Evolutionary conservation across 1,140 invertebrate genomes (phyloP), one percentile per base, ranked within the genome.

Genomic region (Ips typographus): DNA sequence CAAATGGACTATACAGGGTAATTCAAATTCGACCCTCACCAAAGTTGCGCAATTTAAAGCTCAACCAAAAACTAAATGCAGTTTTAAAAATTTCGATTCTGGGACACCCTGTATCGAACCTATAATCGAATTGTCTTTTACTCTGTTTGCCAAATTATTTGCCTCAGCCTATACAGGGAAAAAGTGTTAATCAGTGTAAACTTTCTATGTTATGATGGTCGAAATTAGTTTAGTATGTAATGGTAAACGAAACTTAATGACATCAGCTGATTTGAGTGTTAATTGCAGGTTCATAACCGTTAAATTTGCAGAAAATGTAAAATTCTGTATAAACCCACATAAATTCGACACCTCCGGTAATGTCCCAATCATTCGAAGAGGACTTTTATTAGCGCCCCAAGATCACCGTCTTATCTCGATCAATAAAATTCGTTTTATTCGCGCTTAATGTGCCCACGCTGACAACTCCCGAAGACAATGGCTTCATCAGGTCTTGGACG

Each of bases 361-460:
- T 6, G 44, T 22, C 44, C 6, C 6, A 8, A 49, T 49, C 44
- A 22, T 49, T 49, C 44, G 44, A 49, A 49, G 22, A 49, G 22
- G 44, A 49, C 44, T 49, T 49, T 49, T 49, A 49, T 6, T 49
- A 22, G 22, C 22, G 22, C 22, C 44, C 44, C 6, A 49, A 49
- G 44, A 49, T 49, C 44, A 49, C 44, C 44, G 44, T 6, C 44
- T 49, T 61, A 61, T 61, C 59, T 43, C 37, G 59, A 61, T 61
- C 59, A 53, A 64, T 64, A 64, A 64, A 64, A 64, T 64, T 64
- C 53, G 53, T 53, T 64, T 64, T 53, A 64, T 64, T 61, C n/a
- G 62, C 42, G 49, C 47, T 64, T 64, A 52, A 52, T 64, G 59
- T 53, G 62, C 62, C 62, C 62, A 64, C 62, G 52, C 62, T 64